Conservation (phyloP, 2,113 vertebrate genomes). For the Emydocephalus ijimae region DNA sequence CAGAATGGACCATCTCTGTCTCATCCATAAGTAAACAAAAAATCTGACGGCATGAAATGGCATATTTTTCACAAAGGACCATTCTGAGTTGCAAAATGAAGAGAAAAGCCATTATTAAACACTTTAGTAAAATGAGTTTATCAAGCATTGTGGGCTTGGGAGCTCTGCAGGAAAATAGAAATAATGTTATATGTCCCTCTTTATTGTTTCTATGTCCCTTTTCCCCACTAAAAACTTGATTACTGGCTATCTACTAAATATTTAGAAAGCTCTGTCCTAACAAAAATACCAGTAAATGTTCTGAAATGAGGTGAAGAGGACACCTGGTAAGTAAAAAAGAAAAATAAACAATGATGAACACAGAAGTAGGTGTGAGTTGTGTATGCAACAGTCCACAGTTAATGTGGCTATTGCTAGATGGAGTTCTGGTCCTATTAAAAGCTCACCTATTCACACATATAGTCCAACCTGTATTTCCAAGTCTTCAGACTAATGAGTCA, state of each 20-base stretch:
- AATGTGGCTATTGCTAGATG: constrained; percentile 10
- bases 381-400: background rate
- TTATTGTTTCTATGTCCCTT: constrained; percentile 35
- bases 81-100: background rate
- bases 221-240: constrained; percentile 56
- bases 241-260: constrained; percentile 46
- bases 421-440: background rate
- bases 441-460: background rate
- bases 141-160: background rate
- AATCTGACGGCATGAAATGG: background rate
- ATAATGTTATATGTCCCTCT: constrained; percentile 51
- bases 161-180: constrained; percentile 38
- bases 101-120: background rate
- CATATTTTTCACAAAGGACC: background rate
- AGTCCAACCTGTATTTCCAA: background rate
- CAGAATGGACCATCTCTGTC: background rate
- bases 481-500: background rate
- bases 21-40: background rate
- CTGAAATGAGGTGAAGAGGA: background rate
- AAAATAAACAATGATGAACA: constrained; percentile 56
- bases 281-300: constrained; percentile 35
- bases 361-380: constrained; percentile 31
- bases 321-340: constrained; percentile 45
- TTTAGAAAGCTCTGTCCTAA: constrained; percentile 39
- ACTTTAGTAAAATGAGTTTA: background rate